These are phyloP conservation scores for Ptilodon capucinus DNA, from an alignment of 2,888 invertebrate genomes.

Conservation along the genomic window DNA sequence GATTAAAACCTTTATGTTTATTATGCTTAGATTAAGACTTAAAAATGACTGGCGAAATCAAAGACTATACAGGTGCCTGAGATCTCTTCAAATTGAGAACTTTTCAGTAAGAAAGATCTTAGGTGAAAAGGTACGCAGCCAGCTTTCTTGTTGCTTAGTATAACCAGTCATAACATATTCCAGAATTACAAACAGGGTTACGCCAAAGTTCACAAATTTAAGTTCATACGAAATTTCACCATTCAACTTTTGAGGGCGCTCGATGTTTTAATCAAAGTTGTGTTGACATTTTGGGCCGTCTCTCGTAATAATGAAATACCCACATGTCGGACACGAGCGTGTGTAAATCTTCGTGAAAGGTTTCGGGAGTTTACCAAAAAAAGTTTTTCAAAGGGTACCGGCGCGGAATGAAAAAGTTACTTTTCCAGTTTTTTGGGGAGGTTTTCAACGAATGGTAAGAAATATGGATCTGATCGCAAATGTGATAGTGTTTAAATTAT, in stretches of 20 bases:
- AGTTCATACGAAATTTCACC: slow-evolving; percentile 6
- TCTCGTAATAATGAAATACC: background rate
- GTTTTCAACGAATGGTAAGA: no score
- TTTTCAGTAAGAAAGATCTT: no score
- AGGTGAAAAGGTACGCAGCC: background rate
- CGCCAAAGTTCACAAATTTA: background rate
- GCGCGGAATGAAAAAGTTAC: background rate
- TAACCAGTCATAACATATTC: background rate
- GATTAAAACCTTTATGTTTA: no score
- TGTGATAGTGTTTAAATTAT: no score
- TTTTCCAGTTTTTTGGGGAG: background rate
- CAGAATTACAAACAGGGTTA: slow-evolving; percentile 1
- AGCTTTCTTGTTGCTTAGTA: background rate
- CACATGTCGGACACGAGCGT: background rate
- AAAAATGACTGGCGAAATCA: no score
- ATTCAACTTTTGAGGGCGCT: slow-evolving; percentile 4
- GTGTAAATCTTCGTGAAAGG: slow-evolving; percentile 8
- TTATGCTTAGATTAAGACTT: no score
- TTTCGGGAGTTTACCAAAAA: background rate
- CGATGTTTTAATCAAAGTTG: slow-evolving; percentile 4
- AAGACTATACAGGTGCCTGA: no score
- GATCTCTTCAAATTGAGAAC: no score
- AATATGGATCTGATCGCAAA: no score
- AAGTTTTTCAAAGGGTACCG: background rate
- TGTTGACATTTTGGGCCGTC: background rate